These are phyloP conservation scores for Machimus atricapillus DNA, from an alignment of 2,888 invertebrate species.

Conservation along the genomic window DNA sequence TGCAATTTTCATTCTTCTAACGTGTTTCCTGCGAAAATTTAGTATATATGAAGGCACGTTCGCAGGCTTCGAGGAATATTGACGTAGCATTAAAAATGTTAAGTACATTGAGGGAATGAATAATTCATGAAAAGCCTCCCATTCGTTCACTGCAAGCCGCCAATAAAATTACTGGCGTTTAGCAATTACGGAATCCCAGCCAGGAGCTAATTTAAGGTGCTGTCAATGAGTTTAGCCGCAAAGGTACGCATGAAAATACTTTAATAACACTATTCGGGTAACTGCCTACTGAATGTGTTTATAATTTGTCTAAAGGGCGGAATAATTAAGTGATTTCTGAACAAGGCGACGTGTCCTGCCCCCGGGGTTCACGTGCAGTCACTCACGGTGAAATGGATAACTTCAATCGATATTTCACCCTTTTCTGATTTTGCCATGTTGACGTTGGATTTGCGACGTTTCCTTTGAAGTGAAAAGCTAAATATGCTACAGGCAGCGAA, in stretches of 20 bases:
- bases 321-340: constrained; percentile 28
- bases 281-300: not conserved
- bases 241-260: constrained; percentile 15
- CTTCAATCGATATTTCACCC: constrained; percentile 6
- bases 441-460: constrained; percentile 27
- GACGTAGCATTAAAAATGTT: not conserved
- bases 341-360: not conserved
- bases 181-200: not conserved
- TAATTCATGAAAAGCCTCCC: not conserved
- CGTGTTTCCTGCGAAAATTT: not conserved
- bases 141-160: not conserved
- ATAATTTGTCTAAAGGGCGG: constrained; percentile 20
- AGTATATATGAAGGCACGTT: not conserved
- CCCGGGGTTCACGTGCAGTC: not conserved
- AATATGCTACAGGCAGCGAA: constrained; percentile 14
- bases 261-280: constrained; percentile 24
- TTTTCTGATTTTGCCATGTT: constrained; percentile 23
- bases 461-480: constrained; percentile 32
- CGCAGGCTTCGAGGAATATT: not conserved
- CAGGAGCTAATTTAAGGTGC: not conserved
- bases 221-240: constrained; percentile 1
- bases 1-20: not conserved
- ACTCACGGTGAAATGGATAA: not conserved
- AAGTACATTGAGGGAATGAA: not conserved
- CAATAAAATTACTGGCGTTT: not conserved